Percentiles rank a stretch among this genome's conserved stretches.
phyloP scores from a whole-genome alignment of 2,888 invertebrate species.

The Ophion slaviceki region DNA sequence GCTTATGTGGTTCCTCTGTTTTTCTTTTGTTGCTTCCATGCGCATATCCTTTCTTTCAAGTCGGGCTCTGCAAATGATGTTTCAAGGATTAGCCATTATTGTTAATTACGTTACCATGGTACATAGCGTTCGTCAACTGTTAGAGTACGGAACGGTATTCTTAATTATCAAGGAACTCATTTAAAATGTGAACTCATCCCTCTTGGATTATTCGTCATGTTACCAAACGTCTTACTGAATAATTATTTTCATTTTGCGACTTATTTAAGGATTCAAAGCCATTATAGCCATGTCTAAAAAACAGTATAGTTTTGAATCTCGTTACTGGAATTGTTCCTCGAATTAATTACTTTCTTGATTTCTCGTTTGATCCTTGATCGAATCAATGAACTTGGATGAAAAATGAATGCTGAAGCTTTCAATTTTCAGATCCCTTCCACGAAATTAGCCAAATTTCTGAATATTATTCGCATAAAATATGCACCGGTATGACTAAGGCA shows the following conservation, averaged over 20 bases:
- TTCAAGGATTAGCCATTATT: slow-evolving; percentile 75
- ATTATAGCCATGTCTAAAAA: too few relatives aligned
- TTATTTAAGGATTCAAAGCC: too few relatives aligned
- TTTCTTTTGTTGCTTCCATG: slow-evolving; percentile 94
- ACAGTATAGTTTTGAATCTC: too few relatives aligned
- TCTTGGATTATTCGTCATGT: background rate
- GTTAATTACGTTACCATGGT: background rate
- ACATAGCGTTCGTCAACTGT: too few relatives aligned
- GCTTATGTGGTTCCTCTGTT: slow-evolving; percentile 78
- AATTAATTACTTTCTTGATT: too few relatives aligned
- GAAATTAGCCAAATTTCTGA: background rate
- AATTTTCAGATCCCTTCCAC: background rate
- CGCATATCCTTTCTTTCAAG: slow-evolving; percentile 92
- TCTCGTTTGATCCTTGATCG: too few relatives aligned
- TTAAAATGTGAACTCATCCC: background rate
- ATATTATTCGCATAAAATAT: background rate
- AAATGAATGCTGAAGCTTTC: too few relatives aligned
- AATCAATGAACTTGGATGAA: too few relatives aligned
- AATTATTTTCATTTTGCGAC: background rate
- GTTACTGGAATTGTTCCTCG: too few relatives aligned
- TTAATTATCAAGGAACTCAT: too few relatives aligned
- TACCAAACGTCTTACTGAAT: background rate
- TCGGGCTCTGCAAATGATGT: slow-evolving; percentile 87
- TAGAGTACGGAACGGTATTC: too few relatives aligned
- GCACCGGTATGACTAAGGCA: background rate